phyloP scores from a whole-genome alignment of 2,797 vertebrate species.

The Trichosurus vulpecula region DNA sequence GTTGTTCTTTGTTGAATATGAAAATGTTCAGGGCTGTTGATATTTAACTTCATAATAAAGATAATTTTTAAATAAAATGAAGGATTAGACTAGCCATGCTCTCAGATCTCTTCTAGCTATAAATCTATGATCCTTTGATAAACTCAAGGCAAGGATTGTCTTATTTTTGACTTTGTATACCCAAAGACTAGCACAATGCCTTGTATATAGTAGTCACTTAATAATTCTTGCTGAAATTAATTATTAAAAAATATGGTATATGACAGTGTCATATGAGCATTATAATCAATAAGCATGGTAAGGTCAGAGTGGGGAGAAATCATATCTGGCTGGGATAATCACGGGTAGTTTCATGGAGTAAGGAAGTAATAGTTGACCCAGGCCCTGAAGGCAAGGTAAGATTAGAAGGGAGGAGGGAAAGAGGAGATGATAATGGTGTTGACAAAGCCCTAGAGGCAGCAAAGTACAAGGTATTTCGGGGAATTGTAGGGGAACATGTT shows the following conservation, averaged over 20 bases:
- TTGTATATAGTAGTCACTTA: background rate
- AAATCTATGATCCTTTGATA: background rate
- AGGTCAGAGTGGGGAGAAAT: background rate
- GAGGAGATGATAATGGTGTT: background rate
- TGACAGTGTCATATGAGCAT: background rate
- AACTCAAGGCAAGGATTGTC: background rate
- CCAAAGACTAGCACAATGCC: background rate
- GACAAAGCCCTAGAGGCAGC: background rate
- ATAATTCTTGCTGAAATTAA: background rate
- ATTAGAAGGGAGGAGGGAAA: background rate
- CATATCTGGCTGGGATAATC: background rate
- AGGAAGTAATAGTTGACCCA: background rate
- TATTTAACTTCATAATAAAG: background rate
- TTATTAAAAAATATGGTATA: background rate
- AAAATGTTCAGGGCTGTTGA: background rate
- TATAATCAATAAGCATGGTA: background rate
- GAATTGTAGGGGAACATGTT: background rate
- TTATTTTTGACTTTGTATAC: background rate
- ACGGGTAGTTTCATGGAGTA: too few species aligned
- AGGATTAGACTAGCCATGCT: background rate
- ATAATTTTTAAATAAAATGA: background rate
- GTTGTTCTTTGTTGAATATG: background rate
- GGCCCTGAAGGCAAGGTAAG: background rate
- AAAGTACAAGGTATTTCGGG: background rate
- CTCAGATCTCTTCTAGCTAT: background rate